phyloP scores from a whole-genome alignment of 2,113 vertebrate genomes.

The Tychaedon coryphoeus region DNA sequence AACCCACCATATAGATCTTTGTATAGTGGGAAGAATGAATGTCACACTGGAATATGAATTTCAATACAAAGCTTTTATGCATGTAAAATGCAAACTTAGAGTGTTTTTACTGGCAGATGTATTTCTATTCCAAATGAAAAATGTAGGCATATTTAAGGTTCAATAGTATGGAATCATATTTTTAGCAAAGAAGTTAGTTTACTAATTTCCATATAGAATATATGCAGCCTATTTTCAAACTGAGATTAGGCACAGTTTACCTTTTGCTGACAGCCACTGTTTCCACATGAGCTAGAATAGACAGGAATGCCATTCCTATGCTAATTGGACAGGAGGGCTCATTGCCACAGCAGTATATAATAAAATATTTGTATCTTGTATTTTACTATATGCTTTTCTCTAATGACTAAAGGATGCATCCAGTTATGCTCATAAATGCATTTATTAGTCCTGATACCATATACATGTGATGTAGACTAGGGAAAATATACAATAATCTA shows the following conservation, averaged over 20 bases:
- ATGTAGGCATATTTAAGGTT: constrained; percentile 3
- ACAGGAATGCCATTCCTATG: constrained; percentile 31
- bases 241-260: constrained; percentile 47
- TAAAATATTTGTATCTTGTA: neutral
- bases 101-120: neutral
- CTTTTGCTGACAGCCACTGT: constrained; percentile 46
- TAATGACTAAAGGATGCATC: neutral
- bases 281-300: constrained; percentile 20
- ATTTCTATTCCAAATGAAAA: neutral
- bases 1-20: neutral
- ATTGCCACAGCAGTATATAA: constrained; percentile 6
- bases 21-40: neutral
- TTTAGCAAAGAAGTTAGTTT: constrained; percentile 24
- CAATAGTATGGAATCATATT: neutral
- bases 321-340: constrained; percentile 14
- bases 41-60: neutral
- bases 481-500: neutral
- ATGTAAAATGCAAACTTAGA: neutral
- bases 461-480: neutral
- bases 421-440: constrained; percentile 9
- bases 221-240: constrained; percentile 30
- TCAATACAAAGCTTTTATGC: neutral
- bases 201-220: constrained; percentile 46
- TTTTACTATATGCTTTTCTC: neutral
- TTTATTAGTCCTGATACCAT: neutral